phyloP scores from a whole-genome alignment of 2,797 vertebrate species.

The Aratinga solstitialis region DNA sequence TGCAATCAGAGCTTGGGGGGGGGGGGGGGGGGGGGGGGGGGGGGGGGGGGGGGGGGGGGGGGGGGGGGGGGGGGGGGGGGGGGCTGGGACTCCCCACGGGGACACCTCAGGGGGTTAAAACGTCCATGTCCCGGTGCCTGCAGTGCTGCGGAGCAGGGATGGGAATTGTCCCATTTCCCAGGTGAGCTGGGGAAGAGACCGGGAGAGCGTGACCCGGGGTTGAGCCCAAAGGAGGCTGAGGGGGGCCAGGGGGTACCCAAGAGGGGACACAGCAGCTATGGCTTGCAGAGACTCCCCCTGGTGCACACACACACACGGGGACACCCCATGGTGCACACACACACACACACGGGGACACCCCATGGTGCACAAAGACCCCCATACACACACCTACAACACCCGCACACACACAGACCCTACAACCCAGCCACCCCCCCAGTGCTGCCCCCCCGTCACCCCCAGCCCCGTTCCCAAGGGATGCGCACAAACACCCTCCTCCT shows the following conservation, averaged over 20 bases:
- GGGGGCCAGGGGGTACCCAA: not conserved
- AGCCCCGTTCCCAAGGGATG: not conserved
- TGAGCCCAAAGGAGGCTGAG: not conserved
- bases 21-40: not conserved
- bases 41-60: not conserved
- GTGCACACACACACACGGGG: no score
- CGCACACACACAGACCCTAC: no score
- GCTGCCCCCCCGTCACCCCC: rapidly evolving
- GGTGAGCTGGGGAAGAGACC: not conserved
- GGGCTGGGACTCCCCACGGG: not conserved
- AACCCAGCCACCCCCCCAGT: rapidly evolving
- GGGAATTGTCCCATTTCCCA: not conserved
- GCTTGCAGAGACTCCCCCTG: rapidly evolving
- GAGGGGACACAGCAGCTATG: rapidly evolving
- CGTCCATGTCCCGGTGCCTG: rapidly evolving
- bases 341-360: no score
- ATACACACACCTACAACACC: not conserved
- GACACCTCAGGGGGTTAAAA: no score
- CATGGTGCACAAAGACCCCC: not conserved
- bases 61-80: not conserved
- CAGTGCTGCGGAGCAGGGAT: rapidly evolving
- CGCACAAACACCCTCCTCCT: not conserved
- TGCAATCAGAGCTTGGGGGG: not conserved
- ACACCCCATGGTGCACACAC: no score
- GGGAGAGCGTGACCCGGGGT: no score